Base-by-base conservation (phyloP, 2,113 vertebrate genomes). In the Bubo bubo region DNA sequence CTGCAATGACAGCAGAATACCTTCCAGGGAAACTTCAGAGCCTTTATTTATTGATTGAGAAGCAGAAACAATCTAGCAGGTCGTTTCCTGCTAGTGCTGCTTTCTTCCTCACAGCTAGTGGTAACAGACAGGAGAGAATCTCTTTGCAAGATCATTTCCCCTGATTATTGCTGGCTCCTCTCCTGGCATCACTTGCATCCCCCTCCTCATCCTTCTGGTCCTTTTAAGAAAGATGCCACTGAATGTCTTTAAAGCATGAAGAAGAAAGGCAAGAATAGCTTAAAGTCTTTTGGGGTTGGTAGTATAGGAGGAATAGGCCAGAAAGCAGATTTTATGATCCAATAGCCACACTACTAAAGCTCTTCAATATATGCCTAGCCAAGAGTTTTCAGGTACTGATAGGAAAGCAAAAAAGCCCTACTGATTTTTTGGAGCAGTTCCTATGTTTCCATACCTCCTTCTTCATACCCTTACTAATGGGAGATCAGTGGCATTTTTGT, bases 31-130 rank as follows among this genome's bases (percentile, higher is more conserved):
- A 92, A 94, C 73, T 64, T 67, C 52, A 81, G 88, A 75, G 45
- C 86, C 39, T 93, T 88, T 94, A 70, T 75, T 95, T 95, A 97
- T 96, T 92, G 96, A 97, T 96, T 88, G 47, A 88, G 71, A 91
- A 90, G 53, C n/a, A 97, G 77, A 89, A 96, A 86, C 62, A 72
- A 76, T 86, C 66, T 75, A 64, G 43, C 71, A 86, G 66, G 58
- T 92, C 18, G 0, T 77, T 96, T 92, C 79, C 88, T 88, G 59
- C 83, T 88, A 41, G 72, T 9, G 22, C 34, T 87, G 30, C 53
- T 89, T 66, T 88, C 82, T 89, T 79, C 74, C 56, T 90, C 49
- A 58, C 70, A 93, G 73, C 75, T 28, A 86, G 70, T 59, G 67
- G 76, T 80, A 88, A 83, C 28, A 91, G 55, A 67, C 66, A 94